Percentiles rank a stretch among this genome's conserved stretches.
Conservation (phyloP, 2,113 vertebrate species). For the Pelmatolapia mariae region DNA sequence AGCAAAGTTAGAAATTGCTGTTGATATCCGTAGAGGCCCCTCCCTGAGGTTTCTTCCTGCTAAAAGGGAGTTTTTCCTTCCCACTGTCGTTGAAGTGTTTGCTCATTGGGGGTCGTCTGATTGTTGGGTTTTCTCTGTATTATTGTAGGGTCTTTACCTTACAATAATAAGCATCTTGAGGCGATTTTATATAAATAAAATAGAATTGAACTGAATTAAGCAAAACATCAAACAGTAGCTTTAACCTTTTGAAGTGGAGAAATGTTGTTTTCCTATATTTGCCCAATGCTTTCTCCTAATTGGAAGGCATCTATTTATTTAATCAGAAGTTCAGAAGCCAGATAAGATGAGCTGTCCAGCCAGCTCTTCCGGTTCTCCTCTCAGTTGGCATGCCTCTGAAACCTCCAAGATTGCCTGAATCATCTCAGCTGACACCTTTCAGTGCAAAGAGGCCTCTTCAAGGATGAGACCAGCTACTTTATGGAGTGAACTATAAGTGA, state of each 20-base stretch:
- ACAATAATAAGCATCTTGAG: neutral
- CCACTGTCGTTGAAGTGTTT: neutral
- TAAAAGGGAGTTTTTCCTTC: neutral
- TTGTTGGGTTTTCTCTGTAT: neutral
- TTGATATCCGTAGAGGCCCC: neutral
- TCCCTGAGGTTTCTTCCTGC: neutral
- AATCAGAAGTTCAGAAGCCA: neutral
- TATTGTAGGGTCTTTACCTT: neutral
- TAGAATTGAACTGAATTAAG: neutral
- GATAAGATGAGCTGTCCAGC: neutral
- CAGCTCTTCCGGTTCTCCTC: neutral
- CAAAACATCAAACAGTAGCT: neutral
- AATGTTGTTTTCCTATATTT: neutral
- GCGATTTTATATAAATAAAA: neutral
- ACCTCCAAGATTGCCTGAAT: neutral
- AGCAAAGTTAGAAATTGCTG: neutral
- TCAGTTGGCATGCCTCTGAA: neutral
- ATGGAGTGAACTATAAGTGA: neutral
- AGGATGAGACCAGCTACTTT: neutral
- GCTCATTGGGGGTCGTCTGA: rapidly evolving
- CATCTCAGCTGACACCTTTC: neutral
- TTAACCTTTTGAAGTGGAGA: neutral
- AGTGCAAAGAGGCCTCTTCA: neutral
- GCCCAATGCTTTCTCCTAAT: neutral
- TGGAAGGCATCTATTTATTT: neutral